Percentiles rank a stretch among this genome's conserved stretches.
phyloP scores from a whole-genome alignment of 2,113 vertebrate species.

The Raphicerus campestris region DNA sequence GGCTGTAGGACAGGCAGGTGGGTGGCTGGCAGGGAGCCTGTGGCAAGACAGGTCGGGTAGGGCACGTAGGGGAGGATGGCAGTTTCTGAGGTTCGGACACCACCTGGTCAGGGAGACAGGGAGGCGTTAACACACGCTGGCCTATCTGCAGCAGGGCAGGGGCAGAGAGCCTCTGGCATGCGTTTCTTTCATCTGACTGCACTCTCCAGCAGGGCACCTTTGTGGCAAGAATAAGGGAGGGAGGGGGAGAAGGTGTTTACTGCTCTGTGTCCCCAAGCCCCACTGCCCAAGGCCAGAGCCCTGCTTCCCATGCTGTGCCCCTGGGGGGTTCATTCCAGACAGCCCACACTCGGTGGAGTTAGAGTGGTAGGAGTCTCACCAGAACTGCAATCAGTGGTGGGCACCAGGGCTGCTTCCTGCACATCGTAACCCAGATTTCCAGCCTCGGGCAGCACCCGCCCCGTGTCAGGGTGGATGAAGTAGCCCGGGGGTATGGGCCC shows the following conservation, averaged over 20 bases:
- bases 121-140: rapidly evolving
- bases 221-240: background rate
- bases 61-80: conserved; percentile 87
- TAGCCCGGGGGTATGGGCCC: conserved; percentile 81
- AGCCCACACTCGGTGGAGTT: background rate
- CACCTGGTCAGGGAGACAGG: conserved; percentile 73
- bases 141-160: background rate
- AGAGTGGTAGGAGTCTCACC: conserved; percentile 59
- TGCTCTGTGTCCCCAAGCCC: background rate
- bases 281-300: background rate
- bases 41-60: conserved; percentile 80
- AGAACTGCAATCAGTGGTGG: conserved; percentile 76
- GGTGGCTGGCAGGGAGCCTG: conserved; percentile 75
- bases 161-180: background rate
- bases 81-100: conserved; percentile 75
- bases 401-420: conserved; percentile 78
- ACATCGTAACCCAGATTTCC: conserved; percentile 89
- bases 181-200: too few species aligned
- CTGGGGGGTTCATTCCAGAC: background rate
- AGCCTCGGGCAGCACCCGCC: conserved; percentile 82
- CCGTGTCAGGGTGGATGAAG: conserved; percentile 88
- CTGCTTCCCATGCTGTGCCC: background rate
- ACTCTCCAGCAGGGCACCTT: background rate
- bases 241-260: background rate
- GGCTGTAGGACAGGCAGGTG: conserved; percentile 79